Evolutionary conservation across 2,797 vertebrate species (phyloP).

Genomic region (Trachops cirrhosus): DNA sequence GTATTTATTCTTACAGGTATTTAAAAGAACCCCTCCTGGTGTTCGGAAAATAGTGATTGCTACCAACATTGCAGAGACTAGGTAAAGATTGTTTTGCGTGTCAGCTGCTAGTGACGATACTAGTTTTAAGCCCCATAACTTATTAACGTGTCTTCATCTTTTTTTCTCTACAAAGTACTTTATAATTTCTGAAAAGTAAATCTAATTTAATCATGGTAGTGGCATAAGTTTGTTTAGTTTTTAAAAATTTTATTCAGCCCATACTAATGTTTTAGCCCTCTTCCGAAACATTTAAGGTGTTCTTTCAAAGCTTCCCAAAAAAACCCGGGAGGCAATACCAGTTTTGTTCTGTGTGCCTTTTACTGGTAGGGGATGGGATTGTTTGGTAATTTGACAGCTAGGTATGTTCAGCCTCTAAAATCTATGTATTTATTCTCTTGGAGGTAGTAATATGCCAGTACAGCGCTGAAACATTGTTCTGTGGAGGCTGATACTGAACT

Average conservation of each 20-base stretch:
- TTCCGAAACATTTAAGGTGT: neutral
- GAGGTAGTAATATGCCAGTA: neutral
- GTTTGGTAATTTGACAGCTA: neutral
- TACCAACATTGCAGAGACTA: constrained; percentile 99
- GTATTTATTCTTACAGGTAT: constrained; percentile 88
- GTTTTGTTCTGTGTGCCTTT: neutral
- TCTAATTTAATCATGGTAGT: neutral
- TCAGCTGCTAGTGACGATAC: neutral
- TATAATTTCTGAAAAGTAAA: neutral
- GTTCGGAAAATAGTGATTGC: constrained; percentile 98
- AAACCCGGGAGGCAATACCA: neutral
- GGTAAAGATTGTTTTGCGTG: constrained; percentile 83
- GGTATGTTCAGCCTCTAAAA: neutral
- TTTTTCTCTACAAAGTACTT: neutral
- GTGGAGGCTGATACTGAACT: neutral
- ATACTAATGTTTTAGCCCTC: neutral
- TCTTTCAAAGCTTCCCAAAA: neutral
- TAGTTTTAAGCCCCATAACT: neutral
- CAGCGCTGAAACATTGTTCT: neutral
- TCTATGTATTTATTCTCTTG: neutral
- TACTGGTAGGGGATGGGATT: neutral
- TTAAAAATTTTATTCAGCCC: neutral
- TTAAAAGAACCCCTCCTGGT: constrained; percentile 95
- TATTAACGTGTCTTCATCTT: neutral
- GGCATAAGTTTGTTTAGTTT: neutral